Evolutionary conservation across 2,797 vertebrate genomes (phyloP), one percentile per base, ranked within the genome.

Genomic region (Sparidentex hasta): DNA sequence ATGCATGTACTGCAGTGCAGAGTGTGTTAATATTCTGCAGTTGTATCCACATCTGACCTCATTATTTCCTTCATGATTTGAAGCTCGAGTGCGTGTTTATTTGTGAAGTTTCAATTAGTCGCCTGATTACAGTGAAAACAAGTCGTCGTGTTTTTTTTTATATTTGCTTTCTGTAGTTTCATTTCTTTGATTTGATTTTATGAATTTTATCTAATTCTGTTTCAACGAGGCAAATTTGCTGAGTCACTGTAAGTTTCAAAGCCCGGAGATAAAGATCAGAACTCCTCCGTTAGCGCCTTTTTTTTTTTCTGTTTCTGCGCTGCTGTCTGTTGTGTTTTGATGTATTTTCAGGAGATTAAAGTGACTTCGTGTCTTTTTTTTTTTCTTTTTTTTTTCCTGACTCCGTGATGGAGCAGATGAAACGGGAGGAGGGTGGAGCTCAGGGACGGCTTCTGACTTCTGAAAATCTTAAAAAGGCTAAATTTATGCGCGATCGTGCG

Each of bases 261-360:
- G 41, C 44, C 46, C 43, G 25, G 27, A 33, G 43, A 59, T 20
- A 6, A 41, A 50, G 54, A 77, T 71, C 43, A 65, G 56, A 83
- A 13, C 2, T 7, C 12, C 2, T 38, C 18, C 50, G 58, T 56
- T 71, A 11, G 4, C 5, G 20, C 17, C 38, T 44, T 47, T 73
- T 21, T 47, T 73, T 21, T 44, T 43, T 43, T 13, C 4, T 0
- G 3, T 44, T 44, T 64, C 33, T 2, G 11, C 44, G 58, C 44
- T 63, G 25, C 63, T 29, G 20, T 23, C 20, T n/a, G 11, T 21
- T 44, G 38, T 71, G 29, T 59, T 16, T 66, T 18, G 1, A 46
- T 25, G 38, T 90, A 79, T 85, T 85, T 91, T 88, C 76, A 77
- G 78, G 78, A 73, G 58, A 54, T 57, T 50, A 33, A 71, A 64